A percentile compares a stretch with the other conserved stretches of the same genome.
phyloP scores from a whole-genome alignment of 2,113 vertebrate species.

The Alligator mississippiensis region DNA sequence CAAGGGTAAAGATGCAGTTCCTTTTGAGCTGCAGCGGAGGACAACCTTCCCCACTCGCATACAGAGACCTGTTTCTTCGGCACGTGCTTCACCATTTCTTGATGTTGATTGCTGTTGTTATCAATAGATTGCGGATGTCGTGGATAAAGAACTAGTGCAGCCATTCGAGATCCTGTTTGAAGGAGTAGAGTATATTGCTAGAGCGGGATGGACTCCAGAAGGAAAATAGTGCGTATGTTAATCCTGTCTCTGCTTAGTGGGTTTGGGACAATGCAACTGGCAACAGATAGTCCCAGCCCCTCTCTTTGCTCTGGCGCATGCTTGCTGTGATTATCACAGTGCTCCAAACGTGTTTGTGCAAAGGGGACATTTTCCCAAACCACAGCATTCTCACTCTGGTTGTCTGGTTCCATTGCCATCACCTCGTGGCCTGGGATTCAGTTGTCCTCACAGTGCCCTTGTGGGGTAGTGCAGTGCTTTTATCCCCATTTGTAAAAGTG shows the following conservation, averaged over 20 bases:
- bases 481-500: slow-evolving; percentile 72
- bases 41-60: slow-evolving; percentile 28
- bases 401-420: slow-evolving; percentile 35
- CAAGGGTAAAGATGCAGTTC: background rate
- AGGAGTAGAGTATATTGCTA: slow-evolving; percentile 86
- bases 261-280: slow-evolving; percentile 36
- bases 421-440: slow-evolving; percentile 44
- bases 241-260: slow-evolving; percentile 59
- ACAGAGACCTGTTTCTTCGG: slow-evolving; percentile 64
- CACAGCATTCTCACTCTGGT: slow-evolving; percentile 25
- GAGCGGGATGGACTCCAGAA: slow-evolving; percentile 88
- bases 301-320: slow-evolving; percentile 45
- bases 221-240: slow-evolving; percentile 88
- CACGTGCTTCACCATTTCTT: slow-evolving; percentile 39
- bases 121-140: slow-evolving; percentile 81
- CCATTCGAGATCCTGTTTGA: slow-evolving; percentile 87
- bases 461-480: slow-evolving; percentile 62
- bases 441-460: slow-evolving; percentile 64
- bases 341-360: slow-evolving; percentile 14
- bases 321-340: slow-evolving; percentile 54
- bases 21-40: background rate
- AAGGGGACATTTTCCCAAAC: slow-evolving; percentile 27
- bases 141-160: slow-evolving; percentile 86
- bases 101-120: slow-evolving; percentile 69
- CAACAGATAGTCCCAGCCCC: slow-evolving; percentile 33